Percentiles rank a stretch among this genome's conserved stretches.
Evolutionary conservation across 2,797 vertebrate species (phyloP).

Genomic region (Poeciliopsis gracilis): DNA sequence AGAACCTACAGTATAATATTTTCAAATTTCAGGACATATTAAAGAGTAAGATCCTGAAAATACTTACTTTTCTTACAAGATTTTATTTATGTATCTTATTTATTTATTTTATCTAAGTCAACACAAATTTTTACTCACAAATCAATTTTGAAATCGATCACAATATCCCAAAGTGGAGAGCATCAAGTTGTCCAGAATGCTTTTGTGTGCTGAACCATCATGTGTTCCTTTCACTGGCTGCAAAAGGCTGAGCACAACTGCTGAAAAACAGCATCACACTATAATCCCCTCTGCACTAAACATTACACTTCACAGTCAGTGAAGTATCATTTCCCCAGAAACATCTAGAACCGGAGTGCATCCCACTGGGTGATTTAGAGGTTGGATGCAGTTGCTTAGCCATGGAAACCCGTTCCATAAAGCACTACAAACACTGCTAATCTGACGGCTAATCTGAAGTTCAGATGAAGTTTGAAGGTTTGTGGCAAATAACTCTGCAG

Average conservation of each 20-base stretch:
- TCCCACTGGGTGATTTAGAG: background rate
- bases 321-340: background rate
- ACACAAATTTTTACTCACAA: background rate
- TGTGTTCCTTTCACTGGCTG: background rate
- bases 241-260: background rate
- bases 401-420: background rate
- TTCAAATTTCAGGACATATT: background rate
- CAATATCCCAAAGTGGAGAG: background rate
- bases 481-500: background rate
- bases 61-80: background rate
- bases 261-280: background rate
- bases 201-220: background rate
- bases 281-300: background rate
- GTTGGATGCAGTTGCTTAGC: background rate
- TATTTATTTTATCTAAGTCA: background rate
- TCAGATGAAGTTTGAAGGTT: background rate
- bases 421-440: background rate
- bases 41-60: background rate
- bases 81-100: background rate
- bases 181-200: background rate
- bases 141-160: background rate
- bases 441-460: background rate
- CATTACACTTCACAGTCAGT: background rate
- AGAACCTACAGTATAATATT: background rate
- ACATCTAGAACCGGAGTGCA: background rate